Percentiles rank a stretch among this genome's conserved stretches.
phyloP scores from a whole-genome alignment of 2,888 invertebrate species.

The Apomyelois bistriatella region DNA sequence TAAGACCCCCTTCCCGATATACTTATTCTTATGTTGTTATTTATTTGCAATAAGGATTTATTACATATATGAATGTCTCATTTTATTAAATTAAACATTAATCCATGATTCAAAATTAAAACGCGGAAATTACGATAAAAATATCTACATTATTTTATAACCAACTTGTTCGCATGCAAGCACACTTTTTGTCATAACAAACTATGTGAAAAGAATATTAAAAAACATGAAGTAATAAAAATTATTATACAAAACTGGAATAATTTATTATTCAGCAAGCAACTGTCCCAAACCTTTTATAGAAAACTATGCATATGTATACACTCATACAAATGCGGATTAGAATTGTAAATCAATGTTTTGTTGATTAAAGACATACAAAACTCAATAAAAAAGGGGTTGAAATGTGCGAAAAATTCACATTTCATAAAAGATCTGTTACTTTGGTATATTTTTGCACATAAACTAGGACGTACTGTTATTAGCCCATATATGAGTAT shows the following conservation, averaged over 20 bases:
- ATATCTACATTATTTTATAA: too few species aligned
- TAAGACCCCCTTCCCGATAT: too few species aligned
- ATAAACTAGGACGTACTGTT: background rate
- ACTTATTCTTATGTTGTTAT: too few species aligned
- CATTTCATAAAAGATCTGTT: too few species aligned
- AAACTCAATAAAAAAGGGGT: background rate
- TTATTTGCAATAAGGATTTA: too few species aligned
- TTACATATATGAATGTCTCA: too few species aligned
- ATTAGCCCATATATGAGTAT: background rate
- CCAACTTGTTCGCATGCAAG: too few species aligned
- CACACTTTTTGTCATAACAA: too few species aligned
- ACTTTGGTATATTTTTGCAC: too few species aligned
- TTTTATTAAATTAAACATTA: too few species aligned
- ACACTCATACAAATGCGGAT: background rate
- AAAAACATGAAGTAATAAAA: background rate
- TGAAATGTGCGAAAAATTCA: background rate
- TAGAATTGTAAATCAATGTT: constrained; percentile 8
- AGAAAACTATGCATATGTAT: constrained; percentile 7
- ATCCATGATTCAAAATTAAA: too few species aligned
- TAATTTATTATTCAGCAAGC: constrained; percentile 6
- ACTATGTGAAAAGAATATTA: background rate
- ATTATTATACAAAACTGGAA: constrained; percentile 3
- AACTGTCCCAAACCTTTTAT: background rate
- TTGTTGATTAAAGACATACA: background rate
- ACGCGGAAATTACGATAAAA: too few species aligned